These are phyloP conservation scores for Meloidogyne chitwoodi DNA, from an alignment of 1,140 invertebrate genomes.

Conservation along the genomic window DNA sequence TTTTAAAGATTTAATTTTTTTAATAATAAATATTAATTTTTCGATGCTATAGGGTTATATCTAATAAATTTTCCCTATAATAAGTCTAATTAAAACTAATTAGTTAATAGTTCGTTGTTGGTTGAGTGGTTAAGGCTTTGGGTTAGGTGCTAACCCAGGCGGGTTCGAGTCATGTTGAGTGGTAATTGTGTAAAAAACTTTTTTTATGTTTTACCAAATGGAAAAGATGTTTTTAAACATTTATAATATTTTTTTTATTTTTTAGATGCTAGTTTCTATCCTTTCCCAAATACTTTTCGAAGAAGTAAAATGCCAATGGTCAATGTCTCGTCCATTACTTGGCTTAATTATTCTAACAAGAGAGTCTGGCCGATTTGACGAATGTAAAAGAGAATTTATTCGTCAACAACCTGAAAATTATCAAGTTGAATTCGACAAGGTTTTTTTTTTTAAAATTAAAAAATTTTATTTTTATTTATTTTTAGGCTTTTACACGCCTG, in stretches of 20 bases:
- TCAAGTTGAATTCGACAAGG: conserved; percentile 12
- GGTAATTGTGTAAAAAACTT: too few species aligned
- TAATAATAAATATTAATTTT: too few species aligned
- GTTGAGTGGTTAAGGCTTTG: too few species aligned
- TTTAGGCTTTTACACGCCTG: conserved; percentile 24
- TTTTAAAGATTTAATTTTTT: not conserved
- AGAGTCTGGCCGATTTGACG: conserved; percentile 11
- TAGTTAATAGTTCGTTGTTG: too few species aligned
- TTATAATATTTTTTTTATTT: not conserved
- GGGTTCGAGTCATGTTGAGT: too few species aligned
- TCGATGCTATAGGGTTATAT: too few species aligned
- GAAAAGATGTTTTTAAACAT: not conserved
- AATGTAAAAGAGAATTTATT: conserved; percentile 37
- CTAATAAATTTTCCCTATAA: too few species aligned
- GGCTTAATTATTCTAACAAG: conserved; percentile 28
- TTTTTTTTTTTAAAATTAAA: not conserved
- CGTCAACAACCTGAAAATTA: conserved; percentile 13
- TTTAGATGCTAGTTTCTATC: conserved; percentile 27
- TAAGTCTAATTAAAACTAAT: too few species aligned
- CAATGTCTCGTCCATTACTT: conserved; percentile 32
- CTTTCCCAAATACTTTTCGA: conserved; percentile 31
- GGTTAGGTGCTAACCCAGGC: too few species aligned
- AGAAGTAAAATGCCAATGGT: conserved; percentile 36
- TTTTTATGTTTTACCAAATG: too few species aligned
- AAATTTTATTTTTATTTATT: not conserved